These are phyloP conservation scores for Polymixis lichenea DNA, from an alignment of 2,888 invertebrate species.

Conservation along the genomic window DNA sequence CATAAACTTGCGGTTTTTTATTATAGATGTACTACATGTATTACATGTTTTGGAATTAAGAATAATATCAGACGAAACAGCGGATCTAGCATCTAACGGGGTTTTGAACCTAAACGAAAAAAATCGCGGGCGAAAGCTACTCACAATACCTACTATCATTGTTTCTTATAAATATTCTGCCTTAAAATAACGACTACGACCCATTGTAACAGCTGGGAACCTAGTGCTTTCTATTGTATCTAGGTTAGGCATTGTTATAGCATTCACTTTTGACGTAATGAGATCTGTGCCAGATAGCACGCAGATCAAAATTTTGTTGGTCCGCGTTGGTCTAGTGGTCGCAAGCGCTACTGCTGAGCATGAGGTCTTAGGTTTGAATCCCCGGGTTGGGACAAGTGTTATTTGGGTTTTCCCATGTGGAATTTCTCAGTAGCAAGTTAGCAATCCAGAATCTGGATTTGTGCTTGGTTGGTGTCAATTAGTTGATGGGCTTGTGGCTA, in stretches of 20 bases:
- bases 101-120: not conserved
- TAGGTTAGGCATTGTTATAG: conserved; percentile 55
- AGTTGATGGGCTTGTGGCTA: no score
- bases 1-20: conserved; percentile 7
- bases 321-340: not conserved
- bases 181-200: conserved; percentile 9
- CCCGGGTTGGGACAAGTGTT: not conserved
- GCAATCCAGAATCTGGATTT: no score
- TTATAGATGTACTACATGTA: not conserved
- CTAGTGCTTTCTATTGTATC: conserved; percentile 60
- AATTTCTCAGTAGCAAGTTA: no score
- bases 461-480: not conserved
- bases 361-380: not conserved
- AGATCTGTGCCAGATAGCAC: conserved; percentile 52
- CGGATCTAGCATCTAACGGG: not conserved
- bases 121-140: not conserved
- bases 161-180: not conserved
- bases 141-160: no score
- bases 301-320: conserved; percentile 16
- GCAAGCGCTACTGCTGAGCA: not conserved
- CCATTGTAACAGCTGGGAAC: conserved; percentile 27
- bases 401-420: not conserved
- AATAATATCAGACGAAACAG: not conserved
- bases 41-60: not conserved
- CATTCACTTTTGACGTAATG: conserved; percentile 50